Conservation (phyloP, 1,140 invertebrate genomes). For the Pemphigus obesinymphae region DNA sequence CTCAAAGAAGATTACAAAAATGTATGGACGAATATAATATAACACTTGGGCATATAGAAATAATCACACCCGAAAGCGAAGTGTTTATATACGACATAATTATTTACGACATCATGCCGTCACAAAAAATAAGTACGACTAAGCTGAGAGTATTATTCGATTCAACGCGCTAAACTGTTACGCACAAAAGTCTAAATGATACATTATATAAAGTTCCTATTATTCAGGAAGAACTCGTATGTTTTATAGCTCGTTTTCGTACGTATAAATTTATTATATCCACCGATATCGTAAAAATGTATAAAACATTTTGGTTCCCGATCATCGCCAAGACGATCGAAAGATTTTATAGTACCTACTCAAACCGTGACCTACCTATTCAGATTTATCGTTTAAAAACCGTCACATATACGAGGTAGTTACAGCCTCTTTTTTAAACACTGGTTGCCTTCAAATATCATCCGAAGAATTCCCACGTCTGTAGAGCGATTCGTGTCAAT, state of each 20-base stretch:
- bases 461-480: constrained; percentile 44
- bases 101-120: too few relatives aligned
- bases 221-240: constrained; percentile 48
- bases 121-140: too few relatives aligned
- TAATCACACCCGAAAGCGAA: too few relatives aligned
- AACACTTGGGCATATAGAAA: too few relatives aligned
- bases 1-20: too few relatives aligned
- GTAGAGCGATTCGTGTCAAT: background rate
- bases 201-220: constrained; percentile 44
- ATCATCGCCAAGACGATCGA: constrained; percentile 47
- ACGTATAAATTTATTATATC: constrained; percentile 42
- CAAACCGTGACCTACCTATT: constrained; percentile 43
- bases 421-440: too few relatives aligned
- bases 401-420: too few relatives aligned
- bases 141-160: too few relatives aligned
- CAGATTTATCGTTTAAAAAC: too few relatives aligned
- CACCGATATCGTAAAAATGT: constrained; percentile 46
- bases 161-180: constrained; percentile 45
- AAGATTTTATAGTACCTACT: constrained; percentile 50
- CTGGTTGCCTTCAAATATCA: too few relatives aligned
- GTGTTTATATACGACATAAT: too few relatives aligned
- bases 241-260: constrained; percentile 43
- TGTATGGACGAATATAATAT: too few relatives aligned
- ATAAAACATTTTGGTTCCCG: constrained; percentile 23
- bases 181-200: constrained; percentile 49